phyloP scores from a whole-genome alignment of 2,888 invertebrate species.

The Synergus gifuensis region DNA sequence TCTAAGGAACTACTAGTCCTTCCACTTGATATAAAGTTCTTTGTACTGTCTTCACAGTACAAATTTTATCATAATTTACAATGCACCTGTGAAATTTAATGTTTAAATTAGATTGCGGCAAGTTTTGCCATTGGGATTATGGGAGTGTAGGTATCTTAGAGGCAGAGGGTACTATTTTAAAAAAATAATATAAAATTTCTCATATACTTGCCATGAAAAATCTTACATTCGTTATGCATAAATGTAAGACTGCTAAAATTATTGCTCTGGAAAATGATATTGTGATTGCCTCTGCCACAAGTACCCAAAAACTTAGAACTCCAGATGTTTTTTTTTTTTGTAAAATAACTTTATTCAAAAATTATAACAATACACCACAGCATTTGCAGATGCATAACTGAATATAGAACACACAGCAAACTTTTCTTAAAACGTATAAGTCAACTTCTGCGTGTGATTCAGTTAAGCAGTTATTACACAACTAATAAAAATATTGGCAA shows the following conservation, averaged over 20 bases:
- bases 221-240: not conserved
- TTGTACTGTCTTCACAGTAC: not conserved
- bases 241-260: not conserved
- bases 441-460: not conserved
- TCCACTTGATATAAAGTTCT: not conserved
- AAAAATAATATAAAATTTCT: not conserved
- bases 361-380: not conserved
- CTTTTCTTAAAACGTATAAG: conserved; percentile 3
- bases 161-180: not conserved
- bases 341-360: conserved; percentile 9
- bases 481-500: conserved; percentile 14
- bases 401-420: not conserved
- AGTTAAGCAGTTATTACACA: not conserved
- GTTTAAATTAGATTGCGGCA: not conserved
- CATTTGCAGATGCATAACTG: not conserved
- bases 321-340: not conserved
- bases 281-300: not conserved
- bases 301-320: not conserved
- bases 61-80: not conserved
- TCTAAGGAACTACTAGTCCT: not conserved
- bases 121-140: not conserved
- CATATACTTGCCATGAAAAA: not conserved
- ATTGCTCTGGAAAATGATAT: not conserved
- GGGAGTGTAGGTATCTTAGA: not conserved
- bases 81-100: not conserved